Evolutionary conservation across 2,888 invertebrate species (phyloP), one percentile per base, ranked within the genome.

Genomic region (Cataglyphis cursor): DNA sequence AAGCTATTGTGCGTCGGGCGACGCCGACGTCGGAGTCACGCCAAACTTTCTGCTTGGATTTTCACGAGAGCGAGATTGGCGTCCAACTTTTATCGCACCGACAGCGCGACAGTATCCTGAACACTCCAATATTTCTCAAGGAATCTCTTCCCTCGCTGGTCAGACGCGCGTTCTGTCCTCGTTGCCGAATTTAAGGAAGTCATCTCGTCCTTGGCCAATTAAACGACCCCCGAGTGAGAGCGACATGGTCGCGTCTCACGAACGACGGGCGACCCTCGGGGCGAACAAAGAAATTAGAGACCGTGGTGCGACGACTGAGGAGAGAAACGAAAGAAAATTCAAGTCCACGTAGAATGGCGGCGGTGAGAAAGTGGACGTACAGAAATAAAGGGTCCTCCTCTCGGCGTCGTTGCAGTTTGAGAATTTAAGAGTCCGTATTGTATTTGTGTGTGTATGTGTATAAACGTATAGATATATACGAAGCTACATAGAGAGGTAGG

Each of bases 1-100:
- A 94, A 95, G 94, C 94, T 94, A 95, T 95, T 95, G 95, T 95
- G 92, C 88, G 90, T 75, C 89, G 91, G 91, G 88, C 90, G 89
- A 90, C 91, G 90, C 90, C 88, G 89, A 87, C 90, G 90, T 92
- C 91, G 89, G 85, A 90, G 87, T 87, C 91, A 89, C 87, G 91
- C 84, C 85, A 93, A 93, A 93, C 92, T 93, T 92, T 92, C 90
- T 81, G 84, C 86, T 86, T 85, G 88, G 83, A 85, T 87, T 87
- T 85, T 86, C 88, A 74, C 85, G 85, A 76, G 85, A 76, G 38
- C 35, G 44, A 44, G 59, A 80, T 65, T 62, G 66, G 51, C 62
- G 12, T 44, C 38, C 57, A 41, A 74, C n/a, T 72, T 72, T 62
- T 64, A 73, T 84, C 73, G 59, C 81, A 28, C n/a, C 44, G n/a